Evolutionary conservation across 2,888 invertebrate species (phyloP), one percentile per base, ranked within the genome.

Genomic region (Ochropleura leucogaster): DNA sequence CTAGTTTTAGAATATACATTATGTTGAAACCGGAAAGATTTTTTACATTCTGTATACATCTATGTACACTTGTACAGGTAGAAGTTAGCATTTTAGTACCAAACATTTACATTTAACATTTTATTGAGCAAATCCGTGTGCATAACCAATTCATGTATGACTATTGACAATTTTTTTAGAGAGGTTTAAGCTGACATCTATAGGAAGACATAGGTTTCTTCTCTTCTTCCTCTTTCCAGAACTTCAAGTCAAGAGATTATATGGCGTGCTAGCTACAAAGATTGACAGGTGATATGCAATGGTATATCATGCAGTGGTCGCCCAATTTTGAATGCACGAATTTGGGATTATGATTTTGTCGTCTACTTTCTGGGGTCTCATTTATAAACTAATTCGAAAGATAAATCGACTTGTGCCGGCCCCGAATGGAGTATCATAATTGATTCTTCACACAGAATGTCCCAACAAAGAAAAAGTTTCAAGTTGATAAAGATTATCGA

Each of bases 271-370:
- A 69, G 72, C 77, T 85, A 85, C 76, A 42, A 44, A 77, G n/a
- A 51, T 67, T 71, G 70, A 83, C 75, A 71, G 71, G 73, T 85
- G 83, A 66, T 85, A 72, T 85, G 79, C 79, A 82, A 82, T 72
- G 67, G 77, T 60, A 55, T 66, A 63, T 82, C 82, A 77, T 85
- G 77, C 85, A 67, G 57, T 66, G 46, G 49, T 60, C 14, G 57
- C 7, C 20, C 30, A 72, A 64, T 76, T 75, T 72, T 64, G n/a
- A 67, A 81, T 67, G 14, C 42, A 47, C 20, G 44, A 44, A 59
- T 12, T 68, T 70, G 42, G 16, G 5, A 40, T 47, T 20, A 60
- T 70, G 53, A 49, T 65, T 57, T 66, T 51, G 30, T 1, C 16
- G 9, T 55, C 55, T 68, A 71, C 12, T 65, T 20, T 20, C 9